A percentile compares a stretch with the other conserved stretches of the same genome.
Conservation (phyloP, 2,888 invertebrate genomes). For the Auanema freiburgensis region DNA sequence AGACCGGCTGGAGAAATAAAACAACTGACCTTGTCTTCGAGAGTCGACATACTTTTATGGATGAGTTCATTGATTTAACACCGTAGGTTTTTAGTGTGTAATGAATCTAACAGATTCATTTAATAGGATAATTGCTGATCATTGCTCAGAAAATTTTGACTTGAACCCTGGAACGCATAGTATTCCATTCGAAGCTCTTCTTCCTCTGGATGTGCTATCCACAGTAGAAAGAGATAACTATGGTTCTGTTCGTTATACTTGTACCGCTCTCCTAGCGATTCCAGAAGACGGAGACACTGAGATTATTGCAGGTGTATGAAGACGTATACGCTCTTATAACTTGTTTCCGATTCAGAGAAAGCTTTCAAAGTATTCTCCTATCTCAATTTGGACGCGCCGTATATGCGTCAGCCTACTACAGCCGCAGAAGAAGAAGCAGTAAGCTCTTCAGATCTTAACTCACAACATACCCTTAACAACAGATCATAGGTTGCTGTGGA, state of each 20-base stretch:
- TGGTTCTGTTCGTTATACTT: slow-evolving; percentile 56
- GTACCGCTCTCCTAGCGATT: slow-evolving; percentile 58
- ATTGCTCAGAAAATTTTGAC: slow-evolving; percentile 54
- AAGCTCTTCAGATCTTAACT: background rate
- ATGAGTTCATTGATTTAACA: slow-evolving; percentile 57
- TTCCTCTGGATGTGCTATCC: slow-evolving; percentile 55
- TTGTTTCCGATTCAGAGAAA: slow-evolving; percentile 37
- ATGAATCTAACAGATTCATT: background rate
- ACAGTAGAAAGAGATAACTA: slow-evolving; percentile 45
- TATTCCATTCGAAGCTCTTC: slow-evolving; percentile 39
- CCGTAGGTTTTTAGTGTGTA: slow-evolving; percentile 30
- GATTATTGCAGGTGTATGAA: slow-evolving; percentile 52
- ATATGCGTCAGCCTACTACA: slow-evolving; percentile 47
- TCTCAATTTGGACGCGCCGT: slow-evolving; percentile 60
- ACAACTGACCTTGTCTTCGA: slow-evolving; percentile 53
- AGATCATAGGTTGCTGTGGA: slow-evolving; percentile 46
- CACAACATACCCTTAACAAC: background rate
- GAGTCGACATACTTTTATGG: slow-evolving; percentile 54
- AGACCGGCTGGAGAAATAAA: slow-evolving; percentile 51
- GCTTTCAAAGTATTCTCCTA: slow-evolving; percentile 52
- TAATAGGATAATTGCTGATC: slow-evolving; percentile 51
- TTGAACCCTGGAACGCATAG: slow-evolving; percentile 45
- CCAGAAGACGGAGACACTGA: slow-evolving; percentile 61
- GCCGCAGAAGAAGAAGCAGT: slow-evolving; percentile 52
- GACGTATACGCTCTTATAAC: background rate